Percentiles rank a stretch among this genome's conserved stretches.
phyloP scores from a whole-genome alignment of 2,113 vertebrate genomes.

The Phainopepla nitens region DNA sequence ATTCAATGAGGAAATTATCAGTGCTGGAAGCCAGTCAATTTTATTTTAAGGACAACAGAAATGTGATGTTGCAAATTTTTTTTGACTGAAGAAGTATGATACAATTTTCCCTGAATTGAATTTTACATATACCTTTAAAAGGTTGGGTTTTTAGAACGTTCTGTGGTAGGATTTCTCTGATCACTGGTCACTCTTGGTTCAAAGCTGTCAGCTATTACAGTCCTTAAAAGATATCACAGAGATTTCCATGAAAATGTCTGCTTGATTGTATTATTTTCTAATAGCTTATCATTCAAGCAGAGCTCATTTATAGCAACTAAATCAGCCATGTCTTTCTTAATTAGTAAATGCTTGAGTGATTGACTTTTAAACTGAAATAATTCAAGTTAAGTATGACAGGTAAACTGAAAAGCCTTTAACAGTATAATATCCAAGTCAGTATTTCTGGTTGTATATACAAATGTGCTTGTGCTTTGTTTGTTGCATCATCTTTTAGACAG shows the following conservation, averaged over 20 bases:
- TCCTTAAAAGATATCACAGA: background rate
- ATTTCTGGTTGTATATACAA: background rate
- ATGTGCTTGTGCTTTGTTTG: background rate
- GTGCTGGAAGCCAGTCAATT: background rate
- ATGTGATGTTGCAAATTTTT: background rate
- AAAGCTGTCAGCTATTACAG: background rate
- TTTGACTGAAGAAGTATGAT: background rate
- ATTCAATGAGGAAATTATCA: background rate
- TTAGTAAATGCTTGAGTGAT: background rate
- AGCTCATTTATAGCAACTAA: background rate
- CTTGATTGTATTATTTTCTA: background rate
- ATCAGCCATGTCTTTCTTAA: background rate
- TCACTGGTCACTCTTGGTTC: background rate
- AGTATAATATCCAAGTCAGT: background rate
- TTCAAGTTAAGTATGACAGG: background rate
- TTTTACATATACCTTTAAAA: background rate
- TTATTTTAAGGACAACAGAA: slow-evolving; percentile 19
- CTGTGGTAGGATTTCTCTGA: background rate
- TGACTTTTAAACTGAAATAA: background rate
- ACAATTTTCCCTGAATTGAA: background rate
- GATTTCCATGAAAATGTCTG: background rate
- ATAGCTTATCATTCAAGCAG: background rate
- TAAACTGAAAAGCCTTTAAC: background rate
- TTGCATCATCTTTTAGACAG: background rate
- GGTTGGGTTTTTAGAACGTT: background rate